Conservation (phyloP, 2,888 invertebrate species). For the Amphipyra tragopoginis region DNA sequence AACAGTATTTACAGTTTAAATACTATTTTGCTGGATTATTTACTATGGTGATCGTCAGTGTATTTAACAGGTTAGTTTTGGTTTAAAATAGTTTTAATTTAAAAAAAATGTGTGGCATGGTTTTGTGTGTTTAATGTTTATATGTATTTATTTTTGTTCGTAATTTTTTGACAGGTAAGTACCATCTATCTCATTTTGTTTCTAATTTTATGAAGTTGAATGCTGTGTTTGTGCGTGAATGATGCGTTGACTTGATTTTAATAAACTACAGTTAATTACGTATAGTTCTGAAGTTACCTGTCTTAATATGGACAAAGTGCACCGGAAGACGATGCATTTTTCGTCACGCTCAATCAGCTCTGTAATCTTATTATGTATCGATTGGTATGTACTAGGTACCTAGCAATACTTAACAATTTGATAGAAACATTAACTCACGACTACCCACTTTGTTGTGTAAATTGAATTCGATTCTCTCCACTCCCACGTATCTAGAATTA, state of each 20-base stretch:
- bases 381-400: conserved; percentile 41
- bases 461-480: conserved; percentile 42
- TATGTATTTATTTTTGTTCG: background rate
- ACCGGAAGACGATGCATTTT: conserved; percentile 56
- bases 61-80: conserved; percentile 86
- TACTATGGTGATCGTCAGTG: conserved; percentile 89
- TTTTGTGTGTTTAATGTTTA: conserved; percentile 21
- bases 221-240: too few relatives aligned
- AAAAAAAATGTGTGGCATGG: conserved; percentile 28
- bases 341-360: conserved; percentile 62
- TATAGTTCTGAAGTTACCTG: too few relatives aligned
- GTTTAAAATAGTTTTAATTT: background rate
- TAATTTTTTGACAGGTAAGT: too few relatives aligned
- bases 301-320: background rate
- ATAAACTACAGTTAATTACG: too few relatives aligned
- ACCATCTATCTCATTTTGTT: too few relatives aligned
- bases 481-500: conserved; percentile 37
- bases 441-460: conserved; percentile 48
- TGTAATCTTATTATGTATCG: conserved; percentile 63
- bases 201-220: too few relatives aligned
- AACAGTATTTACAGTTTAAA: conserved; percentile 63
- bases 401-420: conserved; percentile 33
- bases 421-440: conserved; percentile 38
- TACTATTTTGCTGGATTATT: conserved; percentile 79
- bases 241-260: too few relatives aligned